phyloP scores from a whole-genome alignment of 2,797 vertebrate species.

The Tragelaphus oryx region DNA sequence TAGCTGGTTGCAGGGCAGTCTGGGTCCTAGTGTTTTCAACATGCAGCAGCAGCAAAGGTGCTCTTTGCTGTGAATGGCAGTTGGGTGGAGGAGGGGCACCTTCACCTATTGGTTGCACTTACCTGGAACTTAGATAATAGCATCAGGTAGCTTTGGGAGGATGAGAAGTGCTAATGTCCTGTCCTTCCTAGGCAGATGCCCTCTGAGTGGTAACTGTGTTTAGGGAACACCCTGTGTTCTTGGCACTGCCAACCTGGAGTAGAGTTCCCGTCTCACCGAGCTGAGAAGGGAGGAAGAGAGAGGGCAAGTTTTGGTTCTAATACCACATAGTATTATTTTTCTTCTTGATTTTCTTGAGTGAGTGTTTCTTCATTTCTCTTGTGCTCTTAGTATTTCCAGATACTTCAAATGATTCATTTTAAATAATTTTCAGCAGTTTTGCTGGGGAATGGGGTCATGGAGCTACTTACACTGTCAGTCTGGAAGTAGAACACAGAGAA shows the following conservation, averaged over 20 bases:
- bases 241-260: neutral
- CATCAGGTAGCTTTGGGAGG: neutral
- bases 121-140: neutral
- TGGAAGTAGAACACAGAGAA: neutral
- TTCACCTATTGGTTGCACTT: neutral
- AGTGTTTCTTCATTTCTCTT: neutral
- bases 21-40: neutral
- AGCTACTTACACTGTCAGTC: neutral
- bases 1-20: neutral
- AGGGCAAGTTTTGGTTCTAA: neutral
- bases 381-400: neutral
- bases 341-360: conserved; percentile 11
- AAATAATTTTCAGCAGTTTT: neutral
- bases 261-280: neutral
- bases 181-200: neutral
- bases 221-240: neutral
- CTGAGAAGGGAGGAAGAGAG: neutral
- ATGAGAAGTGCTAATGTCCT: neutral
- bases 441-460: neutral
- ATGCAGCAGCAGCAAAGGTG: neutral
- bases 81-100: neutral
- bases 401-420: neutral
- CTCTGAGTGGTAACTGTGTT: neutral
- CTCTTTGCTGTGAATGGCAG: neutral
- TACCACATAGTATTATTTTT: neutral